Evolutionary conservation across 2,888 invertebrate species (phyloP).

Genomic region (Aporophyla lueneburgensis): DNA sequence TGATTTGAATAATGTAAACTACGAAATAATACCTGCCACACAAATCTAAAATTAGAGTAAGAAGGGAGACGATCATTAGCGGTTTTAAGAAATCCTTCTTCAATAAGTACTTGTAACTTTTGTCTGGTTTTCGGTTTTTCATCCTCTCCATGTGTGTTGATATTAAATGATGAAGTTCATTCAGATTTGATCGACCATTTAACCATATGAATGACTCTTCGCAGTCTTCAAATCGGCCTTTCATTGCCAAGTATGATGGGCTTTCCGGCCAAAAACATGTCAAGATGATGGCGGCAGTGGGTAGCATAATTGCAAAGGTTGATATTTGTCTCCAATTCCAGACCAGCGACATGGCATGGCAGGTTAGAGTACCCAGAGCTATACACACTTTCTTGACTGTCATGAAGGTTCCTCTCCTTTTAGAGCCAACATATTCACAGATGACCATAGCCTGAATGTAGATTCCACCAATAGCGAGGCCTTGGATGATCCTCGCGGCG

Average conservation of each 20-base stretch:
- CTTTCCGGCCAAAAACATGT: slow-evolving; percentile 76
- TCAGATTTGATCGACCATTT: slow-evolving; percentile 66
- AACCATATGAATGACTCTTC: slow-evolving; percentile 71
- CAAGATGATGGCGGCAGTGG: slow-evolving; percentile 58
- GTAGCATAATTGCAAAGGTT: slow-evolving; percentile 54
- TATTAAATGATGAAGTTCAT: slow-evolving; percentile 68
- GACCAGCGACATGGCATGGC: slow-evolving; percentile 70
- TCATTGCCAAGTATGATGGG: slow-evolving; percentile 73
- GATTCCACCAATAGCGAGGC: slow-evolving; percentile 69
- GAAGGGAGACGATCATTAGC: slow-evolving; percentile 63
- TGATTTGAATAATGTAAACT: slow-evolving; percentile 73
- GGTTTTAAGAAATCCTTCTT: slow-evolving; percentile 72
- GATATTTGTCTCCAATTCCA: slow-evolving; percentile 75
- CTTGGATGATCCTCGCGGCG: slow-evolving; percentile 72
- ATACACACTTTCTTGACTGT: slow-evolving; percentile 68
- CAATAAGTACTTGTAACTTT: slow-evolving; percentile 54
- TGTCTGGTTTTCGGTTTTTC: slow-evolving; percentile 22
- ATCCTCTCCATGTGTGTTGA: slow-evolving; percentile 60
- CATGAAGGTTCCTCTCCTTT: slow-evolving; percentile 73
- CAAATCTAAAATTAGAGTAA: slow-evolving; percentile 71
- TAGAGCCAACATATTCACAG: slow-evolving; percentile 73
- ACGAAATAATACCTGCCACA: slow-evolving; percentile 73
- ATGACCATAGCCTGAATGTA: slow-evolving; percentile 69
- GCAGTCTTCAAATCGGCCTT: slow-evolving; percentile 73
- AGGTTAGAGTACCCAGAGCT: slow-evolving; percentile 68